These are phyloP conservation scores for Tetraneura akinire DNA, from an alignment of 1,140 invertebrate species.

Conservation along the genomic window DNA sequence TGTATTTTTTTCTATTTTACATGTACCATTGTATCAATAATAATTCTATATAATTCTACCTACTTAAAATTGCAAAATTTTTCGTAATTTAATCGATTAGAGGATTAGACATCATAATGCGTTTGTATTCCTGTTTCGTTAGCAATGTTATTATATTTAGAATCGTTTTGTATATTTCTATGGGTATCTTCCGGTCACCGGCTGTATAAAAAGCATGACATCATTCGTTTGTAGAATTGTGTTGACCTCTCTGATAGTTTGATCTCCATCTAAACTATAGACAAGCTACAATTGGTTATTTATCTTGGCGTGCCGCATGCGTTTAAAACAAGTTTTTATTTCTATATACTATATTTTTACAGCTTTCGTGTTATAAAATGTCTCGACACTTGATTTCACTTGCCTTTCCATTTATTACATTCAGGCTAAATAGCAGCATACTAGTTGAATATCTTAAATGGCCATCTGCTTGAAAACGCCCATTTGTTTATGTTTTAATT, in stretches of 20 bases:
- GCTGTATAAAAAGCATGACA: constrained; percentile 22
- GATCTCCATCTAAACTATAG: background rate
- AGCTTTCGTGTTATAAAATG: constrained; percentile 2
- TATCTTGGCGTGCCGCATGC: constrained; percentile 6
- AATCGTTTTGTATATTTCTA: background rate
- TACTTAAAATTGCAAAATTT: no score
- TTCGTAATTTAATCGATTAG: no score
- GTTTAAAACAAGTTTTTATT: constrained; percentile 36
- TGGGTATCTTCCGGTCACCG: no score
- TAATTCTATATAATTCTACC: no score
- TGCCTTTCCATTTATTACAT: constrained; percentile 29
- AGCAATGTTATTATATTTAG: background rate
- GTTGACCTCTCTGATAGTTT: constrained; percentile 19
- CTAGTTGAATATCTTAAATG: background rate
- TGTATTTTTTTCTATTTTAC: no score
- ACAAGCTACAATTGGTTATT: background rate
- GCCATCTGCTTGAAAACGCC: background rate
- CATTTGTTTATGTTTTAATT: background rate
- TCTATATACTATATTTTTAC: background rate
- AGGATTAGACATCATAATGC: no score
- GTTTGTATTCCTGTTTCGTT: no score
- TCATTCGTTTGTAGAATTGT: constrained; percentile 1
- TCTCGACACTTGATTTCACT: constrained; percentile 18
- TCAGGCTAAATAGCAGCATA: background rate
- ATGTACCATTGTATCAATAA: no score